Evolutionary conservation across 2,888 invertebrate genomes (phyloP).

Genomic region (Malacosoma neustria): DNA sequence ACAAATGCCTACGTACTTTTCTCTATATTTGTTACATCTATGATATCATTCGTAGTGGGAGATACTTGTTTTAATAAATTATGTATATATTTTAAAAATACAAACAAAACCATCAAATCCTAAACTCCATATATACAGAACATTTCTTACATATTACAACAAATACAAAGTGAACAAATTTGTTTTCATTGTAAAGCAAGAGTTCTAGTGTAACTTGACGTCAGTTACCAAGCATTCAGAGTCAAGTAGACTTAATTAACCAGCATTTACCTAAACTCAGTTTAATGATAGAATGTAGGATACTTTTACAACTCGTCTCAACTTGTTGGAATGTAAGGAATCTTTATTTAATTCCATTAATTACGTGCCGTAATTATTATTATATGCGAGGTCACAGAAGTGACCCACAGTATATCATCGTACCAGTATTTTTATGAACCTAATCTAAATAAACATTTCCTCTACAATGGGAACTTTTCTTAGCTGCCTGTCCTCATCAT

Average conservation of each 20-base stretch:
- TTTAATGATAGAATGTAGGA: constrained; percentile 21
- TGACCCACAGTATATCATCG: no score
- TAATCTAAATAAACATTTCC: no score
- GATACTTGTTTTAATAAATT: no score
- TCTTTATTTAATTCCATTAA: constrained; percentile 18
- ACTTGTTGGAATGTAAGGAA: constrained; percentile 8
- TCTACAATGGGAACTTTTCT: no score
- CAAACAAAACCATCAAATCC: no score
- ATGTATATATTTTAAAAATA: no score
- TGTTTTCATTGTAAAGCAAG: background rate
- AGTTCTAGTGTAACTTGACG: constrained; percentile 14
- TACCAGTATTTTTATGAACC: no score
- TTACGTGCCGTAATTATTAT: constrained; percentile 2
- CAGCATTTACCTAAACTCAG: constrained; percentile 21
- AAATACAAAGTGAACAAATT: background rate
- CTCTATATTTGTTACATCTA: constrained; percentile 11
- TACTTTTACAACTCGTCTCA: constrained; percentile 20
- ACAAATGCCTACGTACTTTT: constrained; percentile 1
- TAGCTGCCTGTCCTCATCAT: no score
- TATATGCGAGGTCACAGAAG: background rate
- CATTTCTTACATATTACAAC: no score
- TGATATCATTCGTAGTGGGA: constrained; percentile 15
- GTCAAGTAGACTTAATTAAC: constrained; percentile 26
- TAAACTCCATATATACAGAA: no score
- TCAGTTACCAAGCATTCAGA: constrained; percentile 17